Base-by-base conservation (phyloP, 2,888 invertebrate species). In the Glaucopsyche alexis region DNA sequence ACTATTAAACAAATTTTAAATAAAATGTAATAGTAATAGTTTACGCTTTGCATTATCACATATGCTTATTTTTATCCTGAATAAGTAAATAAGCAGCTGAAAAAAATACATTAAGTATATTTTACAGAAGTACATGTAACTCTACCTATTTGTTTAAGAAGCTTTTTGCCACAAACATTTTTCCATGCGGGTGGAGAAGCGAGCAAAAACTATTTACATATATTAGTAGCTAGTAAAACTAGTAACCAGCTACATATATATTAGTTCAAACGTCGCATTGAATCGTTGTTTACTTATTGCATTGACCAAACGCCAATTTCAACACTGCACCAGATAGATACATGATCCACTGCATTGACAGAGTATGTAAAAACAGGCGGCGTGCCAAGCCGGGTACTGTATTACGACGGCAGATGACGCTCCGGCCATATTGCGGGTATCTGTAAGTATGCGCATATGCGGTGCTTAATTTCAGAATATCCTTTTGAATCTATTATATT, bases 251-350 rank as follows among this genome's bases (percentile, higher is more conserved):
- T 65, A n/a, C 66, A 42, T 8, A 42, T 66, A 9, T 66, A 66
- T 66, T 66, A n/a, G 13, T 38, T 14, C 29, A 47, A 47, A 7
- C 19, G 19, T 60, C 14, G 60, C 29, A 38, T 60, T 13, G 29
- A 11, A 38, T 38, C 60, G 13, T 60, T 60, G 60, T 60, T 60
- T 60, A 60, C 60, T 38, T 60, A 60, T 60, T 69, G 47, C 45
- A 69, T 69, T 69, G 69, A 49, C 69, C 49, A 69, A 69, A 69
- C 49, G 69, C 69, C 69, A 69, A 69, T 19, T 69, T 69, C 69
- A 69, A 47, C 69, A 47, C 47, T 69, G 69, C 69, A 47, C 47
- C 69, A 49, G 29, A 69, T 29, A 47, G 45, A 67, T 47, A 66
- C 47, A 19, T 66, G 42, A 19, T 69, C 49, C 69, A 47, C 69